Evolutionary conservation across 1,140 invertebrate genomes (phyloP), one percentile per base, ranked within the genome.

Genomic region (Spodoptera litura): DNA sequence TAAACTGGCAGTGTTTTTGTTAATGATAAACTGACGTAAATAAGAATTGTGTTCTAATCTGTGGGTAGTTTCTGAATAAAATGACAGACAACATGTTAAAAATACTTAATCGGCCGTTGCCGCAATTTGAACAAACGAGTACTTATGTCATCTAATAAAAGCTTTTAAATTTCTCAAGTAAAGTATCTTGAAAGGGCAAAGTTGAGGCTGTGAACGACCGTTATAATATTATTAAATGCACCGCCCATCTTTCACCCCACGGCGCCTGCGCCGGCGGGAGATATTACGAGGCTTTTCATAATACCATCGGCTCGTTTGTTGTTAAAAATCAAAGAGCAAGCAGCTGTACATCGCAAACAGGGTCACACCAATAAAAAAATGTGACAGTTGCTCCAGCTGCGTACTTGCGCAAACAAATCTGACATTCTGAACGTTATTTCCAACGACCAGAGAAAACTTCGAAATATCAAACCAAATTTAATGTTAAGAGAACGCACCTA

Each of bases 341-440:
- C 88, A 88, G 89, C 84, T 89, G 87, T 82, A 81, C 80, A 71
- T 87, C 74, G 83, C 79, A 78, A 81, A 77, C 80, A 79, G 84
- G 83, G 83, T 86, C 81, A 78, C 78, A 78, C 80, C 84, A 82
- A 68, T 79, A 80, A 88, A 90, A 89, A 74, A 75, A 53, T 64
- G 81, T 78, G 58, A 74, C 79, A 83, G 81, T 78, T 71, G 72
- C 61, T 58, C 53, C 89, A 87, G 81, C 85, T 88, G 87, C 81
- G 62, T 58, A 80, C 55, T 87, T 78, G 84, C 85, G 84, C 85
- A 82, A 78, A 85, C 80, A 78, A 83, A 86, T 85, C 73, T 77
- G 58, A 71, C 51, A 75, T 55, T 64, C 25, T 51, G 66, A 49
- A 15, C 9, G 11, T 15, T 35, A 38, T 35, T 38, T 62, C 44